phyloP scores from a whole-genome alignment of 1,140 invertebrate genomes.

The Drosophila takahashii region DNA sequence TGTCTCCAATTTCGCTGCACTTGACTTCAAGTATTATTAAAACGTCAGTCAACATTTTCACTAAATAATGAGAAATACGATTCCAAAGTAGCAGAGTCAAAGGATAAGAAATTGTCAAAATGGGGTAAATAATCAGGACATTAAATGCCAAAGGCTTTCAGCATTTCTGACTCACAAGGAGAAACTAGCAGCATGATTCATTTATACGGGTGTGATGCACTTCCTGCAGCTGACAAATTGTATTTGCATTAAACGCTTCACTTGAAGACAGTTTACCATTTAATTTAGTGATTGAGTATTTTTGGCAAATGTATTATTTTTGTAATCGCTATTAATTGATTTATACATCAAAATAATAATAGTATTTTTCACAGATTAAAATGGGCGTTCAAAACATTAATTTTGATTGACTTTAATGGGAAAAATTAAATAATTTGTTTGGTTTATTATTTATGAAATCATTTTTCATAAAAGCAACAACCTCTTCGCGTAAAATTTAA shows the following conservation, averaged over 20 bases:
- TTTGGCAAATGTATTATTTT: too few species aligned
- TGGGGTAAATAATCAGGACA: background rate
- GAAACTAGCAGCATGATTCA: conserved; percentile 14
- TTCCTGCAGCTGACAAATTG: conserved; percentile 4
- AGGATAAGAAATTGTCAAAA: background rate
- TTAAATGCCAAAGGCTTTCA: background rate
- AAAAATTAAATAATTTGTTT: too few species aligned
- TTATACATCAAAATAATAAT: too few species aligned
- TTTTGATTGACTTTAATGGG: too few species aligned
- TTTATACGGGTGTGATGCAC: conserved; percentile 1
- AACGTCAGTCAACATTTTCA: conserved; percentile 3
- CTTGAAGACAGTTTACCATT: too few species aligned
- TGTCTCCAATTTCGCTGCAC: conserved; percentile 9
- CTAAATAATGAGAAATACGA: background rate
- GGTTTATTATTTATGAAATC: background rate
- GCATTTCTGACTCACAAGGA: conserved; percentile 5
- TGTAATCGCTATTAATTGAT: too few species aligned
- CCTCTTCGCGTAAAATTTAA: background rate
- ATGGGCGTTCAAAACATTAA: too few species aligned
- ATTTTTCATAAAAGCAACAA: background rate
- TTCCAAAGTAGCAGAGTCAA: background rate
- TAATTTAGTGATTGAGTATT: too few species aligned
- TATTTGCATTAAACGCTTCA: conserved; percentile 25
- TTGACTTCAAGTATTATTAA: background rate
- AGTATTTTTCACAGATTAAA: too few species aligned